Base-by-base conservation (phyloP, 2,888 invertebrate species). In the Ochropleura plecta region DNA sequence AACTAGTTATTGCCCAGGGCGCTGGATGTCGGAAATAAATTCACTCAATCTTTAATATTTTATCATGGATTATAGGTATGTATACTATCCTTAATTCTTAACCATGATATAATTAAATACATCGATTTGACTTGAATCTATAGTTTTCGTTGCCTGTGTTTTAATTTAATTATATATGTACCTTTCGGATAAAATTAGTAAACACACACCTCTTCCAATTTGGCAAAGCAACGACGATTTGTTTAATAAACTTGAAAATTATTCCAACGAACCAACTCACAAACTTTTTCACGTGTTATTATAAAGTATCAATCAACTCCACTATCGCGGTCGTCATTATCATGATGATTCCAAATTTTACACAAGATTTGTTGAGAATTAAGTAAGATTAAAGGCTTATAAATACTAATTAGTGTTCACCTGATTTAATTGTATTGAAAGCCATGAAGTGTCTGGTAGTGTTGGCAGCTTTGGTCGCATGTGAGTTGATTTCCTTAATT, bases 401-500 rank as follows among this genome's bases (percentile, higher is more conserved):
- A 78, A 49, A 81, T 75, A 81, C 75, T 40, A 55, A 55, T 65
- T 75, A 30, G 20, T 75, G 12, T 40, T 12, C 42, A 65, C 3
- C 20, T 53, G 18, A 81, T 53, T 57, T 79, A 79, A 63, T 73
- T 48, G 59, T 65, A 10, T 48, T 48, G 59, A 51, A 48, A 78
- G 51, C 5, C 53, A 78, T 78, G 78, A 78, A 78, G 65, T 60
- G 75, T 75, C 53, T 78, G 76, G 76, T 78, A 78, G 81, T 81
- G 48, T 78, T 78, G 10, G 76, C 60, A 16, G 53, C 76, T 55
- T 65, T 81, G 53, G 81, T 78, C 18, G 76, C 78, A 55, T 53
- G 78, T 78, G 16, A 78, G 78, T 78, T n/a, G 30, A 53, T 57
- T n/a, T 30, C 42, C n/a, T 5, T 16, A 30, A 3, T 49, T 73